These are phyloP conservation scores for Eristalinus sepulchralis DNA, from an alignment of 2,888 invertebrate species.

Conservation along the genomic window DNA sequence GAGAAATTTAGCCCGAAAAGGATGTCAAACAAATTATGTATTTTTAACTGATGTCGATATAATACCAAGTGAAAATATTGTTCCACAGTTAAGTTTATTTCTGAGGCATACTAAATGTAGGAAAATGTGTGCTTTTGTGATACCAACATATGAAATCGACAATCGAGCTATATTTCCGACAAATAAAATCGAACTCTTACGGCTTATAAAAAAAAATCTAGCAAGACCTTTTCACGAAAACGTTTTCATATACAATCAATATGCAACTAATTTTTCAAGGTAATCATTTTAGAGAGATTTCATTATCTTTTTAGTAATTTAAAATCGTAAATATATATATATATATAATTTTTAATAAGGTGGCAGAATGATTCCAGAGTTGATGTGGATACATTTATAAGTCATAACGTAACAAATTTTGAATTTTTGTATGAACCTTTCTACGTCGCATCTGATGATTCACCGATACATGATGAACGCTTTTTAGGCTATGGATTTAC, in stretches of 20 bases:
- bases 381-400: constrained; percentile 86
- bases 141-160: constrained; percentile 94
- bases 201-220: constrained; percentile 88
- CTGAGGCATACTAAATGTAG: constrained; percentile 83
- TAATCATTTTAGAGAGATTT: constrained; percentile 26
- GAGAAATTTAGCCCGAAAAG: constrained; percentile 92
- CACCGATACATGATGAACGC: constrained; percentile 92
- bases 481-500: constrained; percentile 96
- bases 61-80: constrained; percentile 89
- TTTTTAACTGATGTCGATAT: constrained; percentile 95
- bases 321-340: no score
- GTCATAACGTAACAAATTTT: constrained; percentile 92
- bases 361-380: constrained; percentile 55
- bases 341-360: constrained; percentile 11
- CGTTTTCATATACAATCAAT: constrained; percentile 95
- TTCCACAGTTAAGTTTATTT: constrained; percentile 87
- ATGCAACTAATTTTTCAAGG: constrained; percentile 94
- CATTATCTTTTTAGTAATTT: background rate
- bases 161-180: constrained; percentile 88
- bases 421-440: constrained; percentile 95
- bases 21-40: constrained; percentile 90
- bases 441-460: constrained; percentile 91
- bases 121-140: constrained; percentile 90
- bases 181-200: constrained; percentile 90
- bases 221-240: constrained; percentile 95